A percentile compares a stretch with the other conserved stretches of the same genome.
Conservation (phyloP, 64 coral and sea anemone species). For the Catalaphyllia jardinei region DNA sequence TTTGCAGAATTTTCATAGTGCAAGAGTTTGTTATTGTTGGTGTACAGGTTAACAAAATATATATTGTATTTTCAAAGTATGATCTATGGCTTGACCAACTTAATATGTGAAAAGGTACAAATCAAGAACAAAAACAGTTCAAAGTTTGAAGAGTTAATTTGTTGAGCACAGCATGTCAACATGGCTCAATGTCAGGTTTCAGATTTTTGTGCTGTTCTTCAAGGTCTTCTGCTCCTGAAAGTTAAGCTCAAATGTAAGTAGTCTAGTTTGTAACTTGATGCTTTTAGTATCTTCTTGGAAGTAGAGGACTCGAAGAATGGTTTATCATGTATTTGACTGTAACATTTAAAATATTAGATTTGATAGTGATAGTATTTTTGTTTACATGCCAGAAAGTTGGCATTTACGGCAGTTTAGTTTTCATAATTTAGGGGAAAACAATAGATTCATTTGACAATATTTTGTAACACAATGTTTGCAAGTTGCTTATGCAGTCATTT, state of each 20-base stretch:
- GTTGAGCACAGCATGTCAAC: slow-evolving; percentile 18
- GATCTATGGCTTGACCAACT: too few species aligned
- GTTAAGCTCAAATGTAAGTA: neutral
- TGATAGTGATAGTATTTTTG: neutral
- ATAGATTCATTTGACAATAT: neutral
- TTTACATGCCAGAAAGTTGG: neutral
- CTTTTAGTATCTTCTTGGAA: too few species aligned
- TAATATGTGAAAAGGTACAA: too few species aligned
- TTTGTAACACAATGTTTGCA: neutral
- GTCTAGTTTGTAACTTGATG: too few species aligned
- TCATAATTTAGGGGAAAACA: neutral
- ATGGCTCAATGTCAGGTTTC: neutral
- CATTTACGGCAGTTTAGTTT: neutral
- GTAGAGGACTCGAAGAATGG: too few species aligned
- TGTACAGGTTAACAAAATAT: too few species aligned
- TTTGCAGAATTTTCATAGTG: too few species aligned
- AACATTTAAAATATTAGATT: too few species aligned
- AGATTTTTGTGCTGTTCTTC: neutral
- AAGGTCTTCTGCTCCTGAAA: neutral
- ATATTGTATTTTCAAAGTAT: too few species aligned
- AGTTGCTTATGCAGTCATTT: slow-evolving; percentile 20
- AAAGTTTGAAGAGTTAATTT: neutral
- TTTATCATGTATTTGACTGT: too few species aligned
- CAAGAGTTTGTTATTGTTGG: too few species aligned
- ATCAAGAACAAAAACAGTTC: neutral